These are phyloP conservation scores for Thalassophryne amazonica DNA, from an alignment of 2,797 vertebrate species.

Conservation along the genomic window DNA sequence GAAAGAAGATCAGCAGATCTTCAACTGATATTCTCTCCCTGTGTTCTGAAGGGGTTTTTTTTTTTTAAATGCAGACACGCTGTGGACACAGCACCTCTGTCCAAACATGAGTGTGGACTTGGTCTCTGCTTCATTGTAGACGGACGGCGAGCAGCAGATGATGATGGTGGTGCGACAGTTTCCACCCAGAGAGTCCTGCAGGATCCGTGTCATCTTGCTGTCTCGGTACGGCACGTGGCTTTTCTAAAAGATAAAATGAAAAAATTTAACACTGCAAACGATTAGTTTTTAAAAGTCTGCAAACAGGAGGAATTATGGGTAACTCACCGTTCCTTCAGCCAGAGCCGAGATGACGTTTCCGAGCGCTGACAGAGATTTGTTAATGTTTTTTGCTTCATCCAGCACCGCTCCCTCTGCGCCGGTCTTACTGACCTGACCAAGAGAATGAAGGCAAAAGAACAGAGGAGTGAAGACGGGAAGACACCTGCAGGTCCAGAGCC, in stretches of 20 bases:
- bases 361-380: conserved; percentile 92
- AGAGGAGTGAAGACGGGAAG: too few relatives aligned
- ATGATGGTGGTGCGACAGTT: conserved; percentile 95
- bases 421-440: conserved; percentile 91
- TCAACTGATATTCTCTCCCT: too few relatives aligned
- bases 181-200: conserved; percentile 92
- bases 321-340: conserved; percentile 89
- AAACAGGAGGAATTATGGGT: too few relatives aligned
- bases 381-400: conserved; percentile 96
- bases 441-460: too few relatives aligned
- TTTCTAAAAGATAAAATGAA: conserved; percentile 74
- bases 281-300: not conserved
- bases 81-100: conserved; percentile 90
- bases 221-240: conserved; percentile 85
- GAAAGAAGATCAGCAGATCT: too few relatives aligned
- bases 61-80: too few relatives aligned
- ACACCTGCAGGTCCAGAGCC: too few relatives aligned
- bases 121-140: conserved; percentile 92
- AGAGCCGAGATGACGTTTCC: conserved; percentile 95
- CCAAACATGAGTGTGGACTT: conserved; percentile 93
- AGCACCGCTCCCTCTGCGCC: conserved; percentile 91
- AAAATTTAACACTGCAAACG: not conserved
- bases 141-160: conserved; percentile 92
- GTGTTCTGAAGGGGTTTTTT: too few relatives aligned
- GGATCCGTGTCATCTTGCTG: conserved; percentile 96